Evolutionary conservation across 2,888 invertebrate species (phyloP), one percentile per base, ranked within the genome.

Genomic region (Branchipolynoe longqiensis): DNA sequence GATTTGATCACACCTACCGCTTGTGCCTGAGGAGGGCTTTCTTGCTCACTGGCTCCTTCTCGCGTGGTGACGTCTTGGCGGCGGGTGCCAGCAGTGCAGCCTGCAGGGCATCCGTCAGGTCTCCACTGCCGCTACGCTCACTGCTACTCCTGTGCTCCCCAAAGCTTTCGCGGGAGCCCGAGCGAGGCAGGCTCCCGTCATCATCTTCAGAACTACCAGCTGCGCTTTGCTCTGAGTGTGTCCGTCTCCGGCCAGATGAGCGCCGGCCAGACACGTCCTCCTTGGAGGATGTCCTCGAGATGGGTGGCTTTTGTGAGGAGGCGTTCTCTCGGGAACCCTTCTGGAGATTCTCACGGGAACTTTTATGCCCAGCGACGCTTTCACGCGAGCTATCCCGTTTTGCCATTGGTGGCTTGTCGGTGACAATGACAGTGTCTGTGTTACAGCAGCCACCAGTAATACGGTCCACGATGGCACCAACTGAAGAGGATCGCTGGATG

Each of bases 201-300:
- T 82, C 82, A 28, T 83, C 85, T 58, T 85, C 85, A 6, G 83
- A 59, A 38, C 74, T 74, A 25, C 78, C 58, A 0, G 62, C 62
- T 74, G 73, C 48, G 18, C 87, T 78, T n/a, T 87, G 85, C 64
- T 87, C 85, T 6, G 87, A 87, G 41, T 83, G 58, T 0, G 85
- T 82, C 54, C 86, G 59, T 31, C 85, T 38, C 33, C 84, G 58
- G 69, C 78, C 56, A 3, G 85, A 41, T 12, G 83, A 69, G 33
- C 69, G 58, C 48, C 83, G 62, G 33, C 73, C 38, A 12, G 36
- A 38, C 0, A 82, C 62, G 28, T 85, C 85, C 64, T 82, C 84
- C 28, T 69, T 81, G 12, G 85, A 85, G 6, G 85, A 62, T 1
- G 86, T 38, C 41, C 85, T 78, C 18, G 54, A 58, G 54, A 69